A percentile compares a stretch with the other conserved stretches of the same genome.
phyloP scores from a whole-genome alignment of 2,113 vertebrate genomes.

The Cynoglossus semilaevis region DNA sequence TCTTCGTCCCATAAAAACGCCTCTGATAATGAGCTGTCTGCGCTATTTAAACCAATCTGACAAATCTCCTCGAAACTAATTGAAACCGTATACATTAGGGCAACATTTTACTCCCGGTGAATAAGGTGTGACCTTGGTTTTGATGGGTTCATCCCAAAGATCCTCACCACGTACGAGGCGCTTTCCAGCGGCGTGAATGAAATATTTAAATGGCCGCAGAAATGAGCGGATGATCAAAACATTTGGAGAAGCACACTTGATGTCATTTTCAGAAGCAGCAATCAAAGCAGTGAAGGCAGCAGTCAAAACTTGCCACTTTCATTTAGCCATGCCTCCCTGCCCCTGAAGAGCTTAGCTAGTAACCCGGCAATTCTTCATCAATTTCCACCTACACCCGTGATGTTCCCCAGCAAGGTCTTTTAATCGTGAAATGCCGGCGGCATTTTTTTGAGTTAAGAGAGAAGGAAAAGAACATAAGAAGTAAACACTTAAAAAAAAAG shows the following conservation, averaged over 20 bases:
- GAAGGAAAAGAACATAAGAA: slow-evolving; percentile 23
- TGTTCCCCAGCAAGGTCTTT: slow-evolving; percentile 42
- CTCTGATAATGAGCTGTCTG: slow-evolving; percentile 66
- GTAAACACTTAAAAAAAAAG: slow-evolving; percentile 17
- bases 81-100: slow-evolving; percentile 52
- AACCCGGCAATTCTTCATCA: slow-evolving; percentile 17
- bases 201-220: background rate
- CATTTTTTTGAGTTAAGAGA: slow-evolving; percentile 18
- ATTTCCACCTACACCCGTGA: slow-evolving; percentile 25
- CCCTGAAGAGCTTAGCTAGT: slow-evolving; percentile 31
- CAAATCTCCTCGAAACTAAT: slow-evolving; percentile 54
- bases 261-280: slow-evolving; percentile 1
- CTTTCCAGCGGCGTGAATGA: background rate
- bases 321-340: background rate
- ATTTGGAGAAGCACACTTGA: background rate
- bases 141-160: no score
- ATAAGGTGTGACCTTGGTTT: slow-evolving; percentile 31
- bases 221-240: background rate
- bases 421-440: slow-evolving; percentile 10
- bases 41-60: slow-evolving; percentile 70
- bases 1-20: slow-evolving; percentile 46
- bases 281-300: background rate
- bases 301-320: background rate
- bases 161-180: no score
- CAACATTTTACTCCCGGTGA: slow-evolving; percentile 38